A percentile compares a stretch with the other conserved stretches of the same genome.
Conservation (phyloP, 2,113 vertebrate species). For the Podarcis cretensis region DNA sequence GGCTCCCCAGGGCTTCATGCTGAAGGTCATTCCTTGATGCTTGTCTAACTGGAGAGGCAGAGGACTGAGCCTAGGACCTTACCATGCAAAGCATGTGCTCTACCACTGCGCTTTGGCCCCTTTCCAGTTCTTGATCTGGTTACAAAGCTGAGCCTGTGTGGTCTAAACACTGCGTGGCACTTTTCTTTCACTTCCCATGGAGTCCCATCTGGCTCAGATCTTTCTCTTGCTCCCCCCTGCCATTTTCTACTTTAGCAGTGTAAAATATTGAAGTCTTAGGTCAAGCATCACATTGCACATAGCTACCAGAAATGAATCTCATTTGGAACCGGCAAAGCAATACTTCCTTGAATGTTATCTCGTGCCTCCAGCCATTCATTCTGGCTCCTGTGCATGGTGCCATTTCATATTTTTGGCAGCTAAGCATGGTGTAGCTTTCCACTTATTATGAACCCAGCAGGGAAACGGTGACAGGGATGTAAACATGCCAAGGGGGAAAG, state of each 20-base stretch:
- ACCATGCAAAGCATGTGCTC: neutral
- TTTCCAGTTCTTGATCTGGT: neutral
- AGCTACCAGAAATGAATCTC: constrained; percentile 37
- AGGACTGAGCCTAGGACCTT: neutral
- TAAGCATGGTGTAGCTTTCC: constrained; percentile 20
- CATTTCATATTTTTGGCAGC: constrained; percentile 48
- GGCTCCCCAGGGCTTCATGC: neutral
- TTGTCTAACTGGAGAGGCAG: neutral
- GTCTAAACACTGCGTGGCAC: neutral
- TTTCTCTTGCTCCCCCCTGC: constrained; percentile 22
- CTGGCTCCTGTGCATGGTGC: constrained; percentile 18
- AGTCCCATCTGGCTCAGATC: constrained; percentile 18
- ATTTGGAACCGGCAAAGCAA: constrained; percentile 15
- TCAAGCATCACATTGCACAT: constrained; percentile 17
- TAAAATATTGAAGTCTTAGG: constrained; percentile 32
- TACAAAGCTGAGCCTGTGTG: neutral
- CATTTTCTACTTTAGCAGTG: constrained; percentile 20
- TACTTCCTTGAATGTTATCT: constrained; percentile 55
- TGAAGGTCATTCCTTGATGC: neutral
- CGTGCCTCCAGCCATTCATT: constrained; percentile 36
- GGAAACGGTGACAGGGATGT: neutral
- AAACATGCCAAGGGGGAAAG: neutral
- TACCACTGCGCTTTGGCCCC: neutral
- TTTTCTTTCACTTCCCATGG: constrained; percentile 9
- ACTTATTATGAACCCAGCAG: constrained; percentile 24